Conservation (phyloP, 2,797 vertebrate genomes). For the Danio jaintianensis region DNA sequence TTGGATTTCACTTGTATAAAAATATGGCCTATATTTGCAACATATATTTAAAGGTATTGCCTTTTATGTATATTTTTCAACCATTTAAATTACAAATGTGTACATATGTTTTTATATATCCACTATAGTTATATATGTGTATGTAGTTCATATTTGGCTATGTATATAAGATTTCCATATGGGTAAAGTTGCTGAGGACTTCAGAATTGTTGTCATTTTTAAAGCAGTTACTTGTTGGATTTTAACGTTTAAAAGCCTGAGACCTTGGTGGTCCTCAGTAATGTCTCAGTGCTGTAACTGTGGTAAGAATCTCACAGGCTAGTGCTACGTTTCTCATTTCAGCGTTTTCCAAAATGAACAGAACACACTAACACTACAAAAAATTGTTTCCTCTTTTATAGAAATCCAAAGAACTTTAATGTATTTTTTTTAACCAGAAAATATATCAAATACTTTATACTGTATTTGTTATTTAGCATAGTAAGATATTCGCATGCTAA, state of each 20-base stretch:
- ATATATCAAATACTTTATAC: not conserved
- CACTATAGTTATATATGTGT: no score
- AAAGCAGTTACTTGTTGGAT: slow-evolving; percentile 24
- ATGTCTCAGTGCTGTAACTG: slow-evolving; percentile 60
- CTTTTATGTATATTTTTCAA: no score
- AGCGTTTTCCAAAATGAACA: slow-evolving; percentile 40
- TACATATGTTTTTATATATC: no score
- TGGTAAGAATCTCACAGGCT: slow-evolving; percentile 75
- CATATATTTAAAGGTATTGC: no score
- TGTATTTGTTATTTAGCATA: slow-evolving; percentile 8
- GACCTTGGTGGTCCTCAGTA: slow-evolving; percentile 40
- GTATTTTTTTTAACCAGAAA: not conserved
- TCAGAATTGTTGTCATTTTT: not conserved
- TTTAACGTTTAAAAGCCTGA: slow-evolving; percentile 36
- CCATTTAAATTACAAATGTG: no score
- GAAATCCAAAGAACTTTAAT: slow-evolving; percentile 16
- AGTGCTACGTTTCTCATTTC: slow-evolving; percentile 62
- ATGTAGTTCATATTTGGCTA: no score
- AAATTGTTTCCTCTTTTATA: slow-evolving; percentile 18
- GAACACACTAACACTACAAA: slow-evolving; percentile 2
- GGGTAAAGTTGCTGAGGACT: slow-evolving; percentile 1
- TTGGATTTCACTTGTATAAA: no score
- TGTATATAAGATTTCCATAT: no score
- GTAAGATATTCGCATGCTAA: not conserved
- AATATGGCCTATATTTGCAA: no score